These are phyloP conservation scores for Cuculus canorus DNA, from an alignment of 2,797 vertebrate genomes.

Conservation along the genomic window DNA sequence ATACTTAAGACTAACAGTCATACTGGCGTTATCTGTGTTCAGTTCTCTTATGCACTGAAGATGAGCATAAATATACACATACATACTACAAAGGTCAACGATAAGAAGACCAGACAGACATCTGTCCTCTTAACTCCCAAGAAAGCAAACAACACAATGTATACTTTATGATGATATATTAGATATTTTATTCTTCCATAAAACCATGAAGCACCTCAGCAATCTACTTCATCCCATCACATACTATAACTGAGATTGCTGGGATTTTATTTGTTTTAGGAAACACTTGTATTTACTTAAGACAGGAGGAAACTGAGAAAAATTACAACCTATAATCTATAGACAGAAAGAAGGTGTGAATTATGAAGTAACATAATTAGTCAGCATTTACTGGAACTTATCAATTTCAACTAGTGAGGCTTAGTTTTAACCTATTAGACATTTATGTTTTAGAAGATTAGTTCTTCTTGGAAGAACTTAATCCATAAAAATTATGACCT, in stretches of 20 bases:
- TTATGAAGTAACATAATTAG: background rate
- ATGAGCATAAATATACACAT: background rate
- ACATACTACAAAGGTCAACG: background rate
- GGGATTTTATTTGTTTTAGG: background rate
- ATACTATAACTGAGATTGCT: background rate
- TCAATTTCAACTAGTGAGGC: background rate
- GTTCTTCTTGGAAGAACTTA: background rate
- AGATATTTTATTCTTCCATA: background rate
- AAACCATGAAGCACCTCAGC: background rate
- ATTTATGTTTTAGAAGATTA: background rate
- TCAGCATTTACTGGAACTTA: background rate
- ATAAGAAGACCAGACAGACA: background rate
- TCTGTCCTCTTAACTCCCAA: background rate
- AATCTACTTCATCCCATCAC: background rate
- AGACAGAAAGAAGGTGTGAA: background rate
- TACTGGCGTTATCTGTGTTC: background rate
- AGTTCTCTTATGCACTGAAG: background rate
- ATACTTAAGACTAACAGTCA: accelerated
- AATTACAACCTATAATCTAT: background rate
- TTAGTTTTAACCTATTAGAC: background rate
- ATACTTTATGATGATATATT: background rate
- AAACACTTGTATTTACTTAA: background rate
- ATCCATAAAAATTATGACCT: background rate
- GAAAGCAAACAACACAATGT: background rate
- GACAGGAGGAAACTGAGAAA: background rate